Evolutionary conservation across 2,888 invertebrate genomes (phyloP).

Genomic region (Drosophila cognata): DNA sequence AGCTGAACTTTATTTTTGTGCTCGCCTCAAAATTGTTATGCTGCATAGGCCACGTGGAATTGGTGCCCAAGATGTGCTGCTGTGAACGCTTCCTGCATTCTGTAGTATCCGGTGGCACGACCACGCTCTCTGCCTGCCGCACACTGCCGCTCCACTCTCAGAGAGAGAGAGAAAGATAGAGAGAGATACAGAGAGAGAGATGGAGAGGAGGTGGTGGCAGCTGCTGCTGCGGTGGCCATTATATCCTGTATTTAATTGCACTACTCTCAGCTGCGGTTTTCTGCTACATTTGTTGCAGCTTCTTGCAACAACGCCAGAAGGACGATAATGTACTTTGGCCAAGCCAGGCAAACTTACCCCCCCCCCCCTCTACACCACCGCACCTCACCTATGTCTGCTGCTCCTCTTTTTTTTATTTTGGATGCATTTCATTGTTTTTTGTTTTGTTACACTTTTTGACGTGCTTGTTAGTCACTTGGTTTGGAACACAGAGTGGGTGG

Average conservation of each 20-base stretch:
- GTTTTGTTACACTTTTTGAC: slow-evolving; percentile 48
- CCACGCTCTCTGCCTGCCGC: background rate
- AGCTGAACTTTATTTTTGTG: slow-evolving; percentile 25
- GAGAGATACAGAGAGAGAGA: background rate
- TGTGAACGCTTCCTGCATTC: slow-evolving; percentile 53
- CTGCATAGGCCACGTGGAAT: slow-evolving; percentile 12
- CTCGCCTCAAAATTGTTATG: slow-evolving; percentile 39
- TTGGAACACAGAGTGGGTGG: background rate
- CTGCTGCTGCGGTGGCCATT: slow-evolving; percentile 75
- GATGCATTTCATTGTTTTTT: slow-evolving; percentile 18
- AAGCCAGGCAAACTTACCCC: slow-evolving; percentile 15
- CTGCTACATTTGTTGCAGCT: slow-evolving; percentile 80
- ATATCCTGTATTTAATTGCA: slow-evolving; percentile 81
- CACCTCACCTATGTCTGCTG: slow-evolving; percentile 13
- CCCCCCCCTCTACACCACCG: background rate
- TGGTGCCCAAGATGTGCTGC: slow-evolving; percentile 61
- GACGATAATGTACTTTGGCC: slow-evolving; percentile 49
- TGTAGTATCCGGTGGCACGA: slow-evolving; percentile 53
- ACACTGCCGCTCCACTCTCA: background rate
- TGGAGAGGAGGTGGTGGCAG: slow-evolving; percentile 6
- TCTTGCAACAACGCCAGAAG: slow-evolving; percentile 51
- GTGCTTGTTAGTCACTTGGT: slow-evolving; percentile 58
- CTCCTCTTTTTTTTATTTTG: slow-evolving; percentile 30
- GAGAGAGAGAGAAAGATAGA: background rate
- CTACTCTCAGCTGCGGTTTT: slow-evolving; percentile 78